Base-by-base conservation (phyloP, 2,888 invertebrate genomes). In the Biston stratarius region DNA sequence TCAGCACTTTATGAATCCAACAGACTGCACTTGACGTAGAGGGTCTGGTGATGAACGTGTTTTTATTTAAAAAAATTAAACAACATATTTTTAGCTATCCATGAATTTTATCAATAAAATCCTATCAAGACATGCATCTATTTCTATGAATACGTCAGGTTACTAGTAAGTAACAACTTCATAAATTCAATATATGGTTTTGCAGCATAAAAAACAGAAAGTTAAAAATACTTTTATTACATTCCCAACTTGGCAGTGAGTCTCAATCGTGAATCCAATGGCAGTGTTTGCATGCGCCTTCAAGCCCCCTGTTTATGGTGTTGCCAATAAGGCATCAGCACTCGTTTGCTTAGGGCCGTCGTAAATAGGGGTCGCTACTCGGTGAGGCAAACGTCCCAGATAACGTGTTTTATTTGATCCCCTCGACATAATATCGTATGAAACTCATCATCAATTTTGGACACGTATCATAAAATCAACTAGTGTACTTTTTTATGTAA, bases 321-420 rank as follows among this genome's bases (percentile, higher is more conserved):
- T 81, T 74, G 75, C 79, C 82, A 83, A 86, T 87, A 85, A 83
- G 80, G 76, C 78, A 77, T 70, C 77, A 83, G 70, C 69, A 70
- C 61, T 74, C 90, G 87, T 90, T 90, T 88, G 83, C 83, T 87
- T 83, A 86, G 85, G 85, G 75, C 71, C 56, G 77, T 80, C 86
- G 89, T 89, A 87, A 87, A 84, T 85, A 77, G 65, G 74, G 67
- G n/a, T 55, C 55, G 34, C 36, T 44, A 49, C 38, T 59, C 51
- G 56, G 56, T 55, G 40, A 59, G 36, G 68, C 49, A 68, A 67
- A 57, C 57, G 52, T 63, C 71, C 66, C 15, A 12, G 5, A 40
- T 52, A 51, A 24, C 52, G 45, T 45, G 33, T 58, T 47, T 58
- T 67, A 61, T 53, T 45, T 57, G 44, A 10, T 15, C 40, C 38